These are phyloP conservation scores for Antrozous pallidus DNA, from an alignment of 2,797 vertebrate species.

Conservation along the genomic window DNA sequence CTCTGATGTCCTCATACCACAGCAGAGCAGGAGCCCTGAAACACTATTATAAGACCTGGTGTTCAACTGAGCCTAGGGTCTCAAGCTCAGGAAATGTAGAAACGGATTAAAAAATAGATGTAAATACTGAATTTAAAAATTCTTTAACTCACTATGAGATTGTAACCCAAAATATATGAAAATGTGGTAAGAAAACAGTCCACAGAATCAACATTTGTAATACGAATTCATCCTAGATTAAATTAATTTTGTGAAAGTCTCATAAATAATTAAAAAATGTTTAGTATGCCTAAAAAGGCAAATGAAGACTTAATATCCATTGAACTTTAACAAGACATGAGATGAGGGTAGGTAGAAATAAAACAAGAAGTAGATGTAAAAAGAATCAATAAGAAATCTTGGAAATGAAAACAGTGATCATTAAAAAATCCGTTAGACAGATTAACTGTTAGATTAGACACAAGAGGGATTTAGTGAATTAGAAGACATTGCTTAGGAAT, in stretches of 20 bases:
- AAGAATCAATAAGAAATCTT: background rate
- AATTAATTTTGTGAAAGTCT: conserved; percentile 21
- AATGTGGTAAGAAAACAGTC: background rate
- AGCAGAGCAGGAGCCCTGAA: background rate
- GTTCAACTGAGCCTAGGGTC: background rate
- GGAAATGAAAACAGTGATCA: background rate
- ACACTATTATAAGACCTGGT: background rate
- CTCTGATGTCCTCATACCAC: background rate
- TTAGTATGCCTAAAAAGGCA: background rate
- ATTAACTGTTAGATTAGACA: background rate
- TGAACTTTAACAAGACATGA: background rate
- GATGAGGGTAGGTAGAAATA: background rate
- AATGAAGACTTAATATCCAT: background rate
- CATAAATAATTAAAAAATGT: background rate
- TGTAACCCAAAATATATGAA: background rate
- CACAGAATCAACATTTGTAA: conserved; percentile 1
- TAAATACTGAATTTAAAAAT: background rate
- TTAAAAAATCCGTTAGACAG: background rate
- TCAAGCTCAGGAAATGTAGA: background rate
- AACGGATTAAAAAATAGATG: background rate
- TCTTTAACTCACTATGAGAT: background rate
- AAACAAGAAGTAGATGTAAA: conserved; percentile 12
- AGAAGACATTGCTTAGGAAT: background rate
- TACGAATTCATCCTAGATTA: conserved; percentile 1
- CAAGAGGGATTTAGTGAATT: background rate